phyloP scores from a whole-genome alignment of 2,797 vertebrate genomes.

The Acanthiza pusilla region DNA sequence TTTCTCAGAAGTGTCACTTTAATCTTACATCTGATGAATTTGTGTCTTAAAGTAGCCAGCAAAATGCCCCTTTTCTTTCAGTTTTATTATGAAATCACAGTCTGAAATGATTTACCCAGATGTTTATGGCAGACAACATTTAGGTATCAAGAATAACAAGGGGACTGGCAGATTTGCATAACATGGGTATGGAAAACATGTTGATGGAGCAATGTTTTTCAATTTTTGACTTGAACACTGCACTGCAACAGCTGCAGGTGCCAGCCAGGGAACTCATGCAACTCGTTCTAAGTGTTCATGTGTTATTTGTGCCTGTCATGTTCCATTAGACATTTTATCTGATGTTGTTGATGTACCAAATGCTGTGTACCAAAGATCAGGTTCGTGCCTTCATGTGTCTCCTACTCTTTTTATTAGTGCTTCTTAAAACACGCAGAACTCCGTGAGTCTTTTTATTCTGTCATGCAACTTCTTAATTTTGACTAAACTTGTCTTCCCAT shows the following conservation, averaged over 20 bases:
- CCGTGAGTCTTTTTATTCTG: not conserved
- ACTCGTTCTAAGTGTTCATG: not conserved
- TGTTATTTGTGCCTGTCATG: constrained; percentile 21
- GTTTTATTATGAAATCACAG: not conserved
- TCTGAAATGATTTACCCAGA: not conserved
- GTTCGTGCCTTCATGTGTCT: not conserved
- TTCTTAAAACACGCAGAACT: not conserved
- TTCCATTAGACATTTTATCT: not conserved
- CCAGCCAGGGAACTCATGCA: not conserved
- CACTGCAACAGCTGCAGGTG: not conserved
- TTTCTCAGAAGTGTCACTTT: not conserved
- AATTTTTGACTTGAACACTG: not conserved
- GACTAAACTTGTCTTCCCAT: not conserved
- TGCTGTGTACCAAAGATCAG: not conserved
- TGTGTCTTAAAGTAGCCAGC: not conserved
- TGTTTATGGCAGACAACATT: not conserved
- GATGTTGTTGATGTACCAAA: not conserved
- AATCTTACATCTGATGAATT: not conserved
- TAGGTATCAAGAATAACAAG: not conserved
- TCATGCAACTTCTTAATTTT: not conserved
- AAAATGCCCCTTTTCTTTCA: not conserved
- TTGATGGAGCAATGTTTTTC: not conserved
- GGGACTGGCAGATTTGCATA: not conserved
- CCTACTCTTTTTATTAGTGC: not conserved
- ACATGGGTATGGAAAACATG: not conserved